A percentile compares a stretch with the other conserved stretches of the same genome.
These are phyloP conservation scores for Teleogryllus occipitalis DNA, from an alignment of 1,140 invertebrate genomes.

Conservation along the genomic window DNA sequence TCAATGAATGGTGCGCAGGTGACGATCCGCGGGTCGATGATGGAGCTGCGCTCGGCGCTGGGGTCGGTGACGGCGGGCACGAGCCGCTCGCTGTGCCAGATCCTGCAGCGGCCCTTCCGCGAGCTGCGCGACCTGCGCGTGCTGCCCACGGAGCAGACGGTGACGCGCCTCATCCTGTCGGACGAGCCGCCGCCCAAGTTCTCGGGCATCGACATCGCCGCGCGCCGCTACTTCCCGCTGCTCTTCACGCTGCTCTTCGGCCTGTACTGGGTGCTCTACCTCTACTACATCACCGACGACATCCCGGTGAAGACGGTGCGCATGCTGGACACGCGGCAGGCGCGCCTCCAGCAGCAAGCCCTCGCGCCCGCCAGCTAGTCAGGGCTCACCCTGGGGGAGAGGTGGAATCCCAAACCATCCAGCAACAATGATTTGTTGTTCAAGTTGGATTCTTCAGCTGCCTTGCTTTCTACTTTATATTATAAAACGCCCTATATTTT, in stretches of 20 bases:
- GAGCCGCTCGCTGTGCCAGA: constrained; percentile 12
- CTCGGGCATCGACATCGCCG: constrained; percentile 43
- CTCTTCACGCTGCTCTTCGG: constrained; percentile 89
- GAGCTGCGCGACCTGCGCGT: not conserved
- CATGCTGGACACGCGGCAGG: not conserved
- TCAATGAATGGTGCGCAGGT: not conserved
- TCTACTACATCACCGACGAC: constrained; percentile 40
- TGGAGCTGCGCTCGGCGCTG: not conserved
- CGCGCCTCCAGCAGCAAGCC: not conserved
- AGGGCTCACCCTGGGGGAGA: too few relatives aligned
- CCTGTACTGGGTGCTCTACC: constrained; percentile 91
- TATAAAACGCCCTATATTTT: too few relatives aligned
- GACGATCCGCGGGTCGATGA: not conserved
- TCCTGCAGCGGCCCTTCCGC: constrained; percentile 14
- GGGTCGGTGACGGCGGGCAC: not conserved
- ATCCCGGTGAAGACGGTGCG: not conserved
- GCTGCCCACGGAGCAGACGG: constrained; percentile 20
- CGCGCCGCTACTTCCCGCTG: constrained; percentile 47
- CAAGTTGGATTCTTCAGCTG: too few relatives aligned
- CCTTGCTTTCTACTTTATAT: too few relatives aligned
- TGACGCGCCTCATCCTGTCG: constrained; percentile 13
- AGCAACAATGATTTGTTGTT: too few relatives aligned
- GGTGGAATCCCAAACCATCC: too few relatives aligned
- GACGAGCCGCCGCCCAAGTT: constrained; percentile 29
- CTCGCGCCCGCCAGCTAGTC: not conserved